Evolutionary conservation across 1,140 invertebrate species (phyloP).

Genomic region (Drosophila micromelanica): DNA sequence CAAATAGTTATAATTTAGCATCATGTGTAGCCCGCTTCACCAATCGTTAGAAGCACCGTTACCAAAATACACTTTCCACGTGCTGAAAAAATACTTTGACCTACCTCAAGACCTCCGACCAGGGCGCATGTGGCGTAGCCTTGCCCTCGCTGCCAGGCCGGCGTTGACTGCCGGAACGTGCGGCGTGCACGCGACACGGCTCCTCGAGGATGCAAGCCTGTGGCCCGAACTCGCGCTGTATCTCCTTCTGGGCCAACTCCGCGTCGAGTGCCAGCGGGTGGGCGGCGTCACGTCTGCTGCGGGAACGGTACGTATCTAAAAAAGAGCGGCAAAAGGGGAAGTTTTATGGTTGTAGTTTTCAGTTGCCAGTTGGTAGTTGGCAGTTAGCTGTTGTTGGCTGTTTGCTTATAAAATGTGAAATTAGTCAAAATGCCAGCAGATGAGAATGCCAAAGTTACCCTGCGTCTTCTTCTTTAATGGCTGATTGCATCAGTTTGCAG

Average conservation of each 20-base stretch:
- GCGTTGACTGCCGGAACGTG: slow-evolving; percentile 67
- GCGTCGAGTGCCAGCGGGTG: slow-evolving; percentile 85
- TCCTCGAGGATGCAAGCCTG: slow-evolving; percentile 89
- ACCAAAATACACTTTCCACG: neutral
- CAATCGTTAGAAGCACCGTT: neutral
- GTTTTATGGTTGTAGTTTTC: slow-evolving; percentile 3
- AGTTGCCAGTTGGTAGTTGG: neutral
- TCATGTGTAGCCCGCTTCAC: neutral
- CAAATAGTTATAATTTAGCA: neutral
- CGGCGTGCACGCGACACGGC: slow-evolving; percentile 88
- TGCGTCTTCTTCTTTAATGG: neutral
- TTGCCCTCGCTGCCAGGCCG: slow-evolving; percentile 43
- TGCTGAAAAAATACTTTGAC: slow-evolving; percentile 33
- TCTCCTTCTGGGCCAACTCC: slow-evolving; percentile 87
- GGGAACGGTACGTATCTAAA: slow-evolving; percentile 87
- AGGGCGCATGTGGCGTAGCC: slow-evolving; percentile 84
- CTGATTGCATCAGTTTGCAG: slow-evolving; percentile 16
- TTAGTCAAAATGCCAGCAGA: slow-evolving; percentile 24
- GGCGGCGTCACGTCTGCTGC: slow-evolving; percentile 84
- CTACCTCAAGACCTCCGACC: slow-evolving; percentile 88
- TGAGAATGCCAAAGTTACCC: slow-evolving; percentile 16
- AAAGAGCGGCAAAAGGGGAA: slow-evolving; percentile 42
- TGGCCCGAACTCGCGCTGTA: slow-evolving; percentile 87
- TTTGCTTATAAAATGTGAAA: slow-evolving; percentile 12
- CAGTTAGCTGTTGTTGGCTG: slow-evolving; percentile 6